Percentiles rank a stretch among this genome's conserved stretches.
Conservation (phyloP, 2,113 vertebrate genomes). For the Hypocryptadius cinnamomeus region DNA sequence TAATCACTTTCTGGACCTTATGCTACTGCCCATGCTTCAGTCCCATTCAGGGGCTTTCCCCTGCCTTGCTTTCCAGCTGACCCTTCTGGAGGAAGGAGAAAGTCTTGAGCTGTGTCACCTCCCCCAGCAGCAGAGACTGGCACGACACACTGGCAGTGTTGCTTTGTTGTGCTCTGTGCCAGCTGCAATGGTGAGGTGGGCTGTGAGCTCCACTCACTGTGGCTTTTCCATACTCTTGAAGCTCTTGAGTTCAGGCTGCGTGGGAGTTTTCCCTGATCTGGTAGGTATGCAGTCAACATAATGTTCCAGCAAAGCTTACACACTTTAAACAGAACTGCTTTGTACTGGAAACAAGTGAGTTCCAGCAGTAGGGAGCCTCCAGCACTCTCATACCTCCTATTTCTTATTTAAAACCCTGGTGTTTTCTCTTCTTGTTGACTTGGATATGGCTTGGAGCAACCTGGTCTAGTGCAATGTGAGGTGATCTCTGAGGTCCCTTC, state of each 20-base stretch:
- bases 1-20: background rate
- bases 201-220: background rate
- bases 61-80: background rate
- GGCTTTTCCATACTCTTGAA: background rate
- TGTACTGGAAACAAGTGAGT: background rate
- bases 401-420: background rate
- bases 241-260: background rate
- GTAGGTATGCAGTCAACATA: background rate
- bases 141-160: accelerated
- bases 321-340: background rate
- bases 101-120: background rate
- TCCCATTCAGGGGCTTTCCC: background rate
- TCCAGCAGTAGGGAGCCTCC: background rate
- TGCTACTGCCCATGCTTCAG: background rate
- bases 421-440: background rate
- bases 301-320: background rate
- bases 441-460: background rate
- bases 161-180: background rate
- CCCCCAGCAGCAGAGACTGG: background rate
- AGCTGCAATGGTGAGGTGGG: background rate
- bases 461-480: background rate
- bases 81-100: background rate
- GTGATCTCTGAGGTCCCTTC: background rate
- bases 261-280: background rate
- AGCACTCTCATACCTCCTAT: background rate